These are phyloP conservation scores for Biston betularia DNA, from an alignment of 2,888 invertebrate species.

Conservation along the genomic window DNA sequence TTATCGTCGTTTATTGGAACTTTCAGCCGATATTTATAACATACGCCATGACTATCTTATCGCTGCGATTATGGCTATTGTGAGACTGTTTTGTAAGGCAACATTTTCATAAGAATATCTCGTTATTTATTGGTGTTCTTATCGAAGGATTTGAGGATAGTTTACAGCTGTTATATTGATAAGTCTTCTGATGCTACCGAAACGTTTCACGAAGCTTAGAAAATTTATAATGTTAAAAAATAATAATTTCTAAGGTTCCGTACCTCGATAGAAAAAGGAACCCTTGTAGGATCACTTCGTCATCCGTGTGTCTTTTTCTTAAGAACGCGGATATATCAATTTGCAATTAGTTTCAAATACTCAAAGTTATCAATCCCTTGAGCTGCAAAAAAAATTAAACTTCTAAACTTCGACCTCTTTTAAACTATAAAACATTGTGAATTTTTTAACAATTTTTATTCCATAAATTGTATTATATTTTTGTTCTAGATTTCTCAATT, in stretches of 20 bases:
- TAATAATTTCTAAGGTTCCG: no score
- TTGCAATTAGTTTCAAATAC: no score
- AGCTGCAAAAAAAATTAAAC: no score
- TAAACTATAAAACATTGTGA: no score
- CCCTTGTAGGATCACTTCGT: no score
- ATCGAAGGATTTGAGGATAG: conserved; percentile 16
- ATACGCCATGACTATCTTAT: conserved; percentile 64
- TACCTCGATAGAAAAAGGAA: no score
- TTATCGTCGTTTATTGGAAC: conserved; percentile 58
- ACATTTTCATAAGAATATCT: conserved; percentile 34
- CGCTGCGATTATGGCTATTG: conserved; percentile 42
- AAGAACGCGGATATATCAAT: no score
- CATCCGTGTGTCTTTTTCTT: no score
- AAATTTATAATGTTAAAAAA: no score
- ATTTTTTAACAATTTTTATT: no score
- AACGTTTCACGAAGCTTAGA: not conserved
- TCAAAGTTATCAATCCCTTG: no score
- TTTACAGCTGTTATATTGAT: conserved; percentile 19
- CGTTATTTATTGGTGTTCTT: conserved; percentile 27
- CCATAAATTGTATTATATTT: not conserved
- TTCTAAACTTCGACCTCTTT: no score
- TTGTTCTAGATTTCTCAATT: not conserved
- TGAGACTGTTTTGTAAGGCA: conserved; percentile 43
- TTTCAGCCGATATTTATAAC: conserved; percentile 71
- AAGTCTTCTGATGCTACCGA: conserved; percentile 1